Conservation (phyloP, 1,140 invertebrate genomes). For the Elymnias hypermnestra region DNA sequence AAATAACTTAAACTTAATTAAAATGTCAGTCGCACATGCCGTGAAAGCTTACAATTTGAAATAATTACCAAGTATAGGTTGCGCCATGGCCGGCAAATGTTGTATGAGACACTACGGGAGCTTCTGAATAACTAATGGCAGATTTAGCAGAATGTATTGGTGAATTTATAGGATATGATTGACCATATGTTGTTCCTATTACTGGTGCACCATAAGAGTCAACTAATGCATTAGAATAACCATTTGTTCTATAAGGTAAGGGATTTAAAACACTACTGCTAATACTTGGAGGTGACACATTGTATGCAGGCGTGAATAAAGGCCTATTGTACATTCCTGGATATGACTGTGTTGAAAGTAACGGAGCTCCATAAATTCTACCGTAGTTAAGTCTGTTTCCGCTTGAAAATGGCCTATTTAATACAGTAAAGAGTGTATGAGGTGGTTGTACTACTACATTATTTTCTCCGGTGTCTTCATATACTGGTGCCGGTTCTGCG, state of each 20-base stretch:
- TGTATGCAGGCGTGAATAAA: neutral
- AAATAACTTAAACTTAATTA: constrained; percentile 33
- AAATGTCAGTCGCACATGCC: constrained; percentile 34
- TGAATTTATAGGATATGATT: constrained; percentile 1
- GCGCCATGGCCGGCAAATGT: constrained; percentile 33
- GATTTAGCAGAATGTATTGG: constrained; percentile 3
- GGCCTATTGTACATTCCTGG: constrained; percentile 4
- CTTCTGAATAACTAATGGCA: constrained; percentile 32
- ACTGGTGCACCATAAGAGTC: constrained; percentile 15
- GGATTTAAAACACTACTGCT: constrained; percentile 9
- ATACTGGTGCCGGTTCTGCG: constrained; percentile 13
- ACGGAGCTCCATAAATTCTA: neutral
- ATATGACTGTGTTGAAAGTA: neutral
- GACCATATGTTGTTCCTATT: constrained; percentile 17
- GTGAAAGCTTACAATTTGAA: constrained; percentile 17
- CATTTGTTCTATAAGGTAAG: constrained; percentile 7
- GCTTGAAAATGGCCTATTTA: neutral
- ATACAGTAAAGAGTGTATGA: neutral
- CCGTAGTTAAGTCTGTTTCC: neutral
- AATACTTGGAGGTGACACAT: constrained; percentile 10
- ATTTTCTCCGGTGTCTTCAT: no score
- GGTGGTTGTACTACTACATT: no score
- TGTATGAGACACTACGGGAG: constrained; percentile 33
- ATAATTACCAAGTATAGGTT: constrained; percentile 37
- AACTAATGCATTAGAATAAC: constrained; percentile 6